Evolutionary conservation across 2,888 invertebrate genomes (phyloP), one percentile per base, ranked within the genome.

Genomic region (Cataglyphis albicans): DNA sequence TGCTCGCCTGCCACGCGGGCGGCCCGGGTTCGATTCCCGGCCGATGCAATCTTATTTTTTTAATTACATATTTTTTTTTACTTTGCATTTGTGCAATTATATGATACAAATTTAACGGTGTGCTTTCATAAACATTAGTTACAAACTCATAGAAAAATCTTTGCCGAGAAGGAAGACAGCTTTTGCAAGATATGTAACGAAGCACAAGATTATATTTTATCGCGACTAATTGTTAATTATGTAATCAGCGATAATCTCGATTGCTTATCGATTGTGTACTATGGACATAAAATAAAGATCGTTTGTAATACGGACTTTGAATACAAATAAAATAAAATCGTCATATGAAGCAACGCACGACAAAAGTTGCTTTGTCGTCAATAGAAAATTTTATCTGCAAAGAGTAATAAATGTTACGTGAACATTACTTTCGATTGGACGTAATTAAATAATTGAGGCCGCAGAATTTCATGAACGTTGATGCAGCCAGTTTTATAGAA

Each of bases 1-100:
- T 94, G 93, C 94, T 94, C 94, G 93, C 93, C 94, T 94, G 94
- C 93, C 94, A 94, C 86, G 88, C 88, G 86, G 88, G 83, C 86
- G 88, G 83, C 86, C 86, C 86, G 87, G 87, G 87, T 87, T 87
- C 88, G 87, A 88, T 92, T 92, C 92, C 92, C 92, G 92, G 92
- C 92, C 92, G 92, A 91, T 91, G 92, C 91, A 92, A 80, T 0
- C 15, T 64, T 65, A 12, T 44, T 29, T 72, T 75, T 85, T 85
- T 73, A 5, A 5, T n/a, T 12, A 5, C 0, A 15, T 41, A n/a
- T 44, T 73, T 10, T 7, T 55, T 44, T 61, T 0, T 7, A 29
- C 15, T n/a, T 21, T 4, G 0, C 21, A 48, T 25, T 25, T 7
- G 48, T 32, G 21, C 6, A 38, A 68, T 68, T 29, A 12, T 55